Evolutionary conservation across 1,140 invertebrate species (phyloP).

Genomic region (Hestina assimilis): DNA sequence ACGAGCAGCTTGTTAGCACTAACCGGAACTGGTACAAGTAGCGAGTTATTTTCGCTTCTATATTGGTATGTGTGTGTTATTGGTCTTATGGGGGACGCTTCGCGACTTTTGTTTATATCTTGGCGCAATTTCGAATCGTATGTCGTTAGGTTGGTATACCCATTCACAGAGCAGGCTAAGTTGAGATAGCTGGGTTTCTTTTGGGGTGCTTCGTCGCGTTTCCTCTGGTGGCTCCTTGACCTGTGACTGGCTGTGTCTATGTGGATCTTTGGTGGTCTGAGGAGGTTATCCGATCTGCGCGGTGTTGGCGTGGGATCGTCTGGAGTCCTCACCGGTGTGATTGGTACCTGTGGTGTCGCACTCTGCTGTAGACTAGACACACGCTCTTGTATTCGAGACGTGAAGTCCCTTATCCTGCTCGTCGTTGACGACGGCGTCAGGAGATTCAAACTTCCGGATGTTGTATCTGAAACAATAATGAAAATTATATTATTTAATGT

Average conservation of each 20-base stretch:
- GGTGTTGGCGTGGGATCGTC: conserved; percentile 59
- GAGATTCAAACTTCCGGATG: conserved; percentile 79
- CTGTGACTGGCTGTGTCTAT: conserved; percentile 60
- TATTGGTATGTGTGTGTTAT: conserved; percentile 78
- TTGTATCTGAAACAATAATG: conserved; percentile 69
- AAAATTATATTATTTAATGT: conserved; percentile 7
- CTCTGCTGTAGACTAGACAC: conserved; percentile 57
- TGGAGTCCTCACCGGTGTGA: conserved; percentile 51
- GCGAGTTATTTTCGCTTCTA: conserved; percentile 78
- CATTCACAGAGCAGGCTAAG: conserved; percentile 92
- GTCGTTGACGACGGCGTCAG: conserved; percentile 80
- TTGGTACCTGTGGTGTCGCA: conserved; percentile 38
- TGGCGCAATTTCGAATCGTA: conserved; percentile 89
- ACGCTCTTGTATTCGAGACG: conserved; percentile 77
- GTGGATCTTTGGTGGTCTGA: conserved; percentile 66
- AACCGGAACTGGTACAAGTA: conserved; percentile 75
- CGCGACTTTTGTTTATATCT: conserved; percentile 82
- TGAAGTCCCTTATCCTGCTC: conserved; percentile 79
- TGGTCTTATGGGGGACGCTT: conserved; percentile 83
- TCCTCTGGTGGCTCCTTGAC: conserved; percentile 60
- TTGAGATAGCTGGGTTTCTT: conserved; percentile 89
- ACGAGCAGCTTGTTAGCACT: conserved; percentile 72
- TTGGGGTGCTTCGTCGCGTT: conserved; percentile 58
- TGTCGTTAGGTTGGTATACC: conserved; percentile 90
- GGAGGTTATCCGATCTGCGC: conserved; percentile 54